phyloP scores from a whole-genome alignment of 2,797 vertebrate genomes.

The Cyprinodon diabolis region DNA sequence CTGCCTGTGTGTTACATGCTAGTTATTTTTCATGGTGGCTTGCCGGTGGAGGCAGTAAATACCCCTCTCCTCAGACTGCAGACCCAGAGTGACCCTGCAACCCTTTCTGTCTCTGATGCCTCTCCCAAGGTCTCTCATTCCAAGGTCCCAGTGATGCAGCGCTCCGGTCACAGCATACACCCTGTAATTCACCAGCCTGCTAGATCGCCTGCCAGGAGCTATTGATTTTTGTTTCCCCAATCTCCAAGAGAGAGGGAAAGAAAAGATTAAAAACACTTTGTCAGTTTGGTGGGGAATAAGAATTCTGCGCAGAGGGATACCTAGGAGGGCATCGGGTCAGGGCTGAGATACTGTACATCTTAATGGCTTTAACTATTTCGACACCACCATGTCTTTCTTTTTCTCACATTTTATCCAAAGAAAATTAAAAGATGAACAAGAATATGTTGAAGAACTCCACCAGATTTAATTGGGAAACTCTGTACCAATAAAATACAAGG shows the following conservation, averaged over 20 bases:
- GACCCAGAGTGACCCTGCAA: constrained; percentile 78
- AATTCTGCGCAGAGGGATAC: constrained; percentile 90
- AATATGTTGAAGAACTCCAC: not conserved
- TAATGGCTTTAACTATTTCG: constrained; percentile 82
- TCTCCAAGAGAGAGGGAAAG: constrained; percentile 96
- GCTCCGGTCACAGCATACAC: constrained; percentile 63
- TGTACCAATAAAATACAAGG: not conserved
- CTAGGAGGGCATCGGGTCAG: constrained; percentile 81
- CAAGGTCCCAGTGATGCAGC: constrained; percentile 79
- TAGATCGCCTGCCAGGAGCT: constrained; percentile 97
- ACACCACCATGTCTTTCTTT: constrained; percentile 54
- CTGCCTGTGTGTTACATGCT: constrained; percentile 45
- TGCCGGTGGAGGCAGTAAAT: constrained; percentile 76
- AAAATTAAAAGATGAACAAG: constrained; percentile 12
- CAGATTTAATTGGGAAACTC: not conserved
- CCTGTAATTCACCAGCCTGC: constrained; percentile 87
- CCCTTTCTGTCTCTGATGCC: constrained; percentile 72
- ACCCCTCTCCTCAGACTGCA: constrained; percentile 65
- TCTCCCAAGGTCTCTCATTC: constrained; percentile 78
- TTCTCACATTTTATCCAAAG: constrained; percentile 43
- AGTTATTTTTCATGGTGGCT: constrained; percentile 75
- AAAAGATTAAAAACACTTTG: constrained; percentile 99
- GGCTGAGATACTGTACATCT: constrained; percentile 83
- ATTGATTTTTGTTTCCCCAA: constrained; percentile 99
- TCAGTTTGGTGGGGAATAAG: constrained; percentile 99